Evolutionary conservation across 1,140 invertebrate genomes (phyloP).

Genomic region (Drosophila oshimai): DNA sequence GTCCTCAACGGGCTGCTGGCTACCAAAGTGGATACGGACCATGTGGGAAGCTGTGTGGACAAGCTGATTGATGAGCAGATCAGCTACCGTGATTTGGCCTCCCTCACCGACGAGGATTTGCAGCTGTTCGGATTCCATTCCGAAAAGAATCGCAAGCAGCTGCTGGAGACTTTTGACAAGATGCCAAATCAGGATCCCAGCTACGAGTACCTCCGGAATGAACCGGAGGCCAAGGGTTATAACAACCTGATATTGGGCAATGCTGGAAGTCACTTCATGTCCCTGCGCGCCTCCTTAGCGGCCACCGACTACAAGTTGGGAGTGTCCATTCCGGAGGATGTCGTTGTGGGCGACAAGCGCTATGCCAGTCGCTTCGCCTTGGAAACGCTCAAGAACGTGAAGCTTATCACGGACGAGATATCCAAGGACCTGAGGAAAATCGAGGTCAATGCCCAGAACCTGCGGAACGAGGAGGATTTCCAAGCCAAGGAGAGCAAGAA

Average conservation of each 20-base stretch:
- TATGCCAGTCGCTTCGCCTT: constrained; percentile 77
- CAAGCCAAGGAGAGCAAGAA: not conserved
- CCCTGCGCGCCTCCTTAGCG: constrained; percentile 59
- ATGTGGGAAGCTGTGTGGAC: constrained; percentile 6
- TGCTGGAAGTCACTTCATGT: constrained; percentile 56
- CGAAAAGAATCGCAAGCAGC: constrained; percentile 28
- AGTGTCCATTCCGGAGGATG: constrained; percentile 68
- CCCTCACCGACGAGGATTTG: constrained; percentile 55
- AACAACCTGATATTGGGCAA: constrained; percentile 67
- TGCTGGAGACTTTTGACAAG: constrained; percentile 46
- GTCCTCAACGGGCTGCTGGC: constrained; percentile 18
- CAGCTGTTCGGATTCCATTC: constrained; percentile 57
- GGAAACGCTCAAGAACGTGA: constrained; percentile 61
- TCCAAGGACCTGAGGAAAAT: constrained; percentile 55
- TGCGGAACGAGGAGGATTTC: constrained; percentile 40
- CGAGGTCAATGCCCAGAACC: constrained; percentile 24
- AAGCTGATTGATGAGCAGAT: constrained; percentile 57
- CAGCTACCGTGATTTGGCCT: constrained; percentile 57
- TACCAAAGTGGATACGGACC: not conserved
- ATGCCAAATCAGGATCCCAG: constrained; percentile 71
- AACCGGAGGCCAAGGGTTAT: constrained; percentile 36
- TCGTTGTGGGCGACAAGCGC: constrained; percentile 73
- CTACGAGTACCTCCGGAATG: constrained; percentile 52
- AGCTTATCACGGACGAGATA: constrained; percentile 61
- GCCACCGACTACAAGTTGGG: constrained; percentile 73